These are phyloP conservation scores for Ctenodactylus gundi DNA, from an alignment of 2,113 vertebrate species.

Conservation along the genomic window DNA sequence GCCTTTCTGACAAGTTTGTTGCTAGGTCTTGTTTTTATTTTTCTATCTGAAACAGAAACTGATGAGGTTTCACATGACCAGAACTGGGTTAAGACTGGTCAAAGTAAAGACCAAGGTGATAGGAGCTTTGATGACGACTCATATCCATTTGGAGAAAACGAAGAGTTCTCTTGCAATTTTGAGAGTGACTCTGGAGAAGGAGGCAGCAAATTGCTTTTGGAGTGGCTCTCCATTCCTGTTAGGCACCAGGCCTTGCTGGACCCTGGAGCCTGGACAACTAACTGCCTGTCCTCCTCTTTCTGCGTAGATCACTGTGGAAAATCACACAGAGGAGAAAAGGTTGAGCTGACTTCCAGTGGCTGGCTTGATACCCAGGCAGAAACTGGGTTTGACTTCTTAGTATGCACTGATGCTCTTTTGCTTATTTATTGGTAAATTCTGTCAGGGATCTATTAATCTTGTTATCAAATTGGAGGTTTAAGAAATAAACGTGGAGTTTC, in stretches of 20 bases:
- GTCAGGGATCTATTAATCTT: background rate
- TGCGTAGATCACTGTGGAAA: background rate
- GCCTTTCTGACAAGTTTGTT: background rate
- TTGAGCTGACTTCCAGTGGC: background rate
- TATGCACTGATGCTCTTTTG: background rate
- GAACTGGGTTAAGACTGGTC: background rate
- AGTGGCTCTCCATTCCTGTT: background rate
- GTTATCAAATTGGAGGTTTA: background rate
- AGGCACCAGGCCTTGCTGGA: background rate
- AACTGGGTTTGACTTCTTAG: fast-evolving
- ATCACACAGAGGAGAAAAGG: fast-evolving
- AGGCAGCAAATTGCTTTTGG: background rate
- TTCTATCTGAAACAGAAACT: background rate
- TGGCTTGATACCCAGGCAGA: background rate
- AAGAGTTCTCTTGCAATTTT: background rate
- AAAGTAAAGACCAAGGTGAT: background rate
- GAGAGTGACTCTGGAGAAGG: background rate
- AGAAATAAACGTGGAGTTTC: background rate
- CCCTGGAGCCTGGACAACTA: background rate
- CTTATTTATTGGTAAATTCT: fast-evolving
- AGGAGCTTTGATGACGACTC: background rate
- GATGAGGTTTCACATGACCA: background rate
- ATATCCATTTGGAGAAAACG: background rate
- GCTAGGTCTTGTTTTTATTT: background rate
- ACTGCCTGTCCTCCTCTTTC: background rate